Evolutionary conservation across 2,888 invertebrate species (phyloP), one percentile per base, ranked within the genome.

Genomic region (Sarcophaga subvicina): DNA sequence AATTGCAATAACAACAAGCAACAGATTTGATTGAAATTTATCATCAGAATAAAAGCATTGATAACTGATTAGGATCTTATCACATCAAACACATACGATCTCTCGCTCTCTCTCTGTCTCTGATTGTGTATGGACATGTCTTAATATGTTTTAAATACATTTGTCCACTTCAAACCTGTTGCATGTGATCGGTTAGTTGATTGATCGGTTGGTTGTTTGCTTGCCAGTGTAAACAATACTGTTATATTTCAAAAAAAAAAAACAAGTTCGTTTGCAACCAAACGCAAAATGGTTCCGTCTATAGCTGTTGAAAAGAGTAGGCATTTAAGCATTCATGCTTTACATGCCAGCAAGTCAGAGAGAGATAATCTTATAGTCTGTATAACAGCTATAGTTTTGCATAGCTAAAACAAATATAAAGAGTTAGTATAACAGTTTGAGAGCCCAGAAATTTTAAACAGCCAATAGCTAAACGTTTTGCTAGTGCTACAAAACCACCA

Each of bases 381-480:
- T 84, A 75, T 78, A 76, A 84, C 83, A 79, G 60, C 78, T 82
- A 71, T 37, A 62, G 1, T 59, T 27, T 60, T 22, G 45, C 17
- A 71, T 70, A 25, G 37, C 6, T 27, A 62, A 70, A 67, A 37
- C 64, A 0, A 37, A 70, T 54, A 66, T 8, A 27, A 14, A 49
- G 5, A 12, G 17, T 25, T 11, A 22, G 76, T 87, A 87, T 87
- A 63, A 84, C 87, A 87, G 81, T 84, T 87, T 76, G 59, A 22
- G 17, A 17, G 49, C 0, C 0, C 37, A 69, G 11, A 45, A 62
- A 14, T 80, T 78, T 77, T 37, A 49, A 83, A 84, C 75, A 82
- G 37, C 87, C 87, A 87, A 87, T 87, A 84, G 87, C 78, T 79
- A 82, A 84, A 80, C 84, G 83, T 80, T 78, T 80, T 47, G 73